phyloP scores from a whole-genome alignment of 2,797 vertebrate genomes.

The Pseudotriccus pelzelni region DNA sequence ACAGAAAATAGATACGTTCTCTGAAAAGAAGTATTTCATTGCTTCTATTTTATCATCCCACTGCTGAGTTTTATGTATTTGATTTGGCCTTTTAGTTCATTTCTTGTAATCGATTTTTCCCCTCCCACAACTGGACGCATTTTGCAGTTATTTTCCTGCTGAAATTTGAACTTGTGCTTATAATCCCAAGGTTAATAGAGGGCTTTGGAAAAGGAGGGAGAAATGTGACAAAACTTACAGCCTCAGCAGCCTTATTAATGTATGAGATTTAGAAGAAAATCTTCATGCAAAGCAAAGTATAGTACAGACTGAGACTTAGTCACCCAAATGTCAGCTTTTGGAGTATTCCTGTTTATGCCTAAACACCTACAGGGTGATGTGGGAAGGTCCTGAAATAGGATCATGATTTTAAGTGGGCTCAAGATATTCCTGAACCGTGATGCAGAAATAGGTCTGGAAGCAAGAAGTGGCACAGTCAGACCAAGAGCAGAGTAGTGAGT shows the following conservation, averaged over 20 bases:
- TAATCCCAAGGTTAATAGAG: slow-evolving; percentile 16
- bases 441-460: neutral
- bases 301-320: neutral
- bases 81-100: neutral
- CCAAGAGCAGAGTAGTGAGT: neutral
- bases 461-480: fast-evolving
- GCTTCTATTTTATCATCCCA: neutral
- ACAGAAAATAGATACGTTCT: neutral
- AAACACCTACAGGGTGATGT: neutral
- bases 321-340: neutral
- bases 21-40: neutral
- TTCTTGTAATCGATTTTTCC: neutral
- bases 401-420: neutral
- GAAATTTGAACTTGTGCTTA: neutral
- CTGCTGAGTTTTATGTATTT: slow-evolving; percentile 10
- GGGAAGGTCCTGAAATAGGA: neutral
- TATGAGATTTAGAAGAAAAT: neutral
- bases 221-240: neutral
- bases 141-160: neutral
- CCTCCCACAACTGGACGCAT: neutral
- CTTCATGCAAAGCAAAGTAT: neutral
- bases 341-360: neutral
- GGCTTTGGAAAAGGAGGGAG: neutral
- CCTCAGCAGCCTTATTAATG: neutral
- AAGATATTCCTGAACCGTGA: neutral